Percentiles rank a stretch among this genome's conserved stretches.
These are phyloP conservation scores for Anoplolepis gracilipes DNA, from an alignment of 1,140 invertebrate genomes.

Conservation along the genomic window DNA sequence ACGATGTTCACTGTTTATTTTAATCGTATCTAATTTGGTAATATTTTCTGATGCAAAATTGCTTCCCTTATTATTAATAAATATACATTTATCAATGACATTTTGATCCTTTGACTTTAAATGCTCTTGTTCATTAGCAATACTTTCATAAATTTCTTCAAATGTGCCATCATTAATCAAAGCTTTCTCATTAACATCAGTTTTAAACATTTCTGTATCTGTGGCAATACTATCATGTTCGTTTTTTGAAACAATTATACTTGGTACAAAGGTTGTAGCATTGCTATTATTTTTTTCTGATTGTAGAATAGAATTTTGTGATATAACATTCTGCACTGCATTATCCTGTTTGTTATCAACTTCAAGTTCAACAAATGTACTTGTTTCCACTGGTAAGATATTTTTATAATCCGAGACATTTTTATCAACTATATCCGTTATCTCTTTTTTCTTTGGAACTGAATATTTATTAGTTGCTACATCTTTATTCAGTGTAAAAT, in stretches of 20 bases:
- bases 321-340: not conserved
- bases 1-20: not conserved
- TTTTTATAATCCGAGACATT: conserved; percentile 17
- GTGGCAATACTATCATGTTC: not conserved
- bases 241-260: not conserved
- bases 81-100: not conserved
- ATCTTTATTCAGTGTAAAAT: conserved; percentile 4
- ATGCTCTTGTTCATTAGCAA: conserved; percentile 33
- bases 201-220: conserved; percentile 1
- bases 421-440: not conserved
- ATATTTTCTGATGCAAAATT: not conserved
- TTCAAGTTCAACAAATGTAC: not conserved
- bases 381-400: not conserved
- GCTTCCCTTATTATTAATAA: not conserved
- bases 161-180: not conserved
- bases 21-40: not conserved
- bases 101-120: not conserved
- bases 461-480: not conserved
- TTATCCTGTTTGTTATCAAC: conserved; percentile 12
- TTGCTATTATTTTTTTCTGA: conserved; percentile 11
- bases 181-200: not conserved
- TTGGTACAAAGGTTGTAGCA: not conserved
- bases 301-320: not conserved
- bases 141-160: conserved; percentile 31
- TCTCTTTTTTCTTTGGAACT: not conserved